These are phyloP conservation scores for Pyrgilauda ruficollis DNA, from an alignment of 2,113 vertebrate species.

Conservation along the genomic window DNA sequence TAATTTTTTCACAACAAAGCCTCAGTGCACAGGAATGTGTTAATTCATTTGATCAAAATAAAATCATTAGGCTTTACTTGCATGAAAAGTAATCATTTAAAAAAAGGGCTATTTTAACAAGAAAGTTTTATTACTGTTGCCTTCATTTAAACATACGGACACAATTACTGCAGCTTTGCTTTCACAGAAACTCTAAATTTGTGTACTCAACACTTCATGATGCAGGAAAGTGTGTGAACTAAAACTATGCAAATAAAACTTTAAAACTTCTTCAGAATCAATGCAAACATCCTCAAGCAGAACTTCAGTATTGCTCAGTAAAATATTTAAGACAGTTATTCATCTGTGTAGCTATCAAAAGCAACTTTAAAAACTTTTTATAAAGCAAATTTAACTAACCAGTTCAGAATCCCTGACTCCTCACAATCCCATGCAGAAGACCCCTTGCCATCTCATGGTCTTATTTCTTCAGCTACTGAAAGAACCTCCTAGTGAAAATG, in stretches of 20 bases:
- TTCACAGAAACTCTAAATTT: neutral
- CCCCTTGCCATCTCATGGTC: neutral
- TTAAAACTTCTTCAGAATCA: neutral
- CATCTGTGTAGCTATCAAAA: neutral
- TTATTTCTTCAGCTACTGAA: neutral
- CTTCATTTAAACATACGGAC: neutral
- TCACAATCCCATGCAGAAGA: neutral
- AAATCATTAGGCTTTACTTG: neutral
- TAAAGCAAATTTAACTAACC: neutral
- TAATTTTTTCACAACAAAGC: neutral
- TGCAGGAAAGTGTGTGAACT: neutral
- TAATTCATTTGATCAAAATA: neutral
- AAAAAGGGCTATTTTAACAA: neutral
- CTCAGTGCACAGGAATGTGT: neutral
- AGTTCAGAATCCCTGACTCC: neutral
- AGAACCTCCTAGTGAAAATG: neutral
- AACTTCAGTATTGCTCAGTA: neutral
- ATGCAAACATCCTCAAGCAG: neutral
- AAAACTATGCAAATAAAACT: neutral
- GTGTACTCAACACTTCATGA: neutral
- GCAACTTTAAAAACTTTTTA: neutral
- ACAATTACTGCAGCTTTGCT: neutral
- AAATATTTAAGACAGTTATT: neutral
- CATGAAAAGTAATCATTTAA: neutral
- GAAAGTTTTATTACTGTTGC: neutral